Evolutionary conservation across 2,113 vertebrate species (phyloP), one percentile per base, ranked within the genome.

Genomic region (Salvelinus sp.): DNA sequence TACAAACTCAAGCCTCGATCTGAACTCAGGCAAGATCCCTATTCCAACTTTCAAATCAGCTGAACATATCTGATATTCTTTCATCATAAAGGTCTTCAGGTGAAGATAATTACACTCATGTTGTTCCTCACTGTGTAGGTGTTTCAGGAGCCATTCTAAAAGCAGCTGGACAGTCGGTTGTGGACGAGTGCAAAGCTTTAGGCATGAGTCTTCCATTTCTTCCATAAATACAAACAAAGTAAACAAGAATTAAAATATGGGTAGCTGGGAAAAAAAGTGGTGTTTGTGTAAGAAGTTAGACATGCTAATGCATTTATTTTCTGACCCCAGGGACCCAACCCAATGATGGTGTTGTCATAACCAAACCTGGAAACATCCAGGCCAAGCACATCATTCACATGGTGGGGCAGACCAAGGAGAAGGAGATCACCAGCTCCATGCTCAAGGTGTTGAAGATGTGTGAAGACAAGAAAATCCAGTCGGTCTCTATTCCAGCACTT

Each of bases 91-190:
- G 14, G 50, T 54, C 38, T 44, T 44, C 50, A 18, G 16, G 58
- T 62, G 16, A 22, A 62, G 6, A 62, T 44, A 6, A 20, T 62
- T 2, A 2, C 6, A 22, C 6, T 62, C 6, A 7, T 16, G 6
- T 62, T 62, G 58, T 22, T 70, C 25, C 33, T 28, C 16, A 12
- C 22, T 27, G 12, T 73, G 5, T 74, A 90, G 89, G 89, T 22
- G 86, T 90, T 48, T 89, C 88, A 50, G 83, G 81, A n/a, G 86
- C 85, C 4, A 88, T 90, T 27, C 79, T 89, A 4, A 89, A 85
- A 79, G 88, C 86, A 7, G 88, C 86, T 4, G 89, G 88, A 60
- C 62, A 78, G 71, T 74, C 67, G 1, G 86, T 90, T 2, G 79
- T 80, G 28, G 75, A 87, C 20, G 88, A 89, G 60, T 90, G 89